Conservation (phyloP, 2,888 invertebrate species). For the Aplocera efformata region DNA sequence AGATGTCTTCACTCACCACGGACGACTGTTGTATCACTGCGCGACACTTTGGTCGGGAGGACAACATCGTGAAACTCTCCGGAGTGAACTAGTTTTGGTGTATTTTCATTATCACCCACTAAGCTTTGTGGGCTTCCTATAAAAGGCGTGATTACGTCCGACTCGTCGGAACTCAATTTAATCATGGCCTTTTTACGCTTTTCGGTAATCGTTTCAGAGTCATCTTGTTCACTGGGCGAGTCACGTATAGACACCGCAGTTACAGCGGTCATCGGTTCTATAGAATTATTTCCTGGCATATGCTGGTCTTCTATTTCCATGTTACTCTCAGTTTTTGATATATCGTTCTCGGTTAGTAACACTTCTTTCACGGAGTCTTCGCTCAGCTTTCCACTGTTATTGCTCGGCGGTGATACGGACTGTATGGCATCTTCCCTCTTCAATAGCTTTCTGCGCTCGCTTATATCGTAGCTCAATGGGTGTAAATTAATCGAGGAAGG, state of each 20-base stretch:
- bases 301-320: constrained; percentile 12
- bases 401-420: constrained; percentile 70
- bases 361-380: constrained; percentile 65
- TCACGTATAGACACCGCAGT: constrained; percentile 34
- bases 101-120: constrained; percentile 28
- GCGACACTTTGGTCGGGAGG: constrained; percentile 67
- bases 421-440: constrained; percentile 77
- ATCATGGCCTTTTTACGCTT: constrained; percentile 27
- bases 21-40: constrained; percentile 68
- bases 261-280: constrained; percentile 35
- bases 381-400: constrained; percentile 69
- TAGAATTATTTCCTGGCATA: constrained; percentile 24
- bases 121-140: constrained; percentile 26
- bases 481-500: constrained; percentile 64
- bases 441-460: constrained; percentile 66
- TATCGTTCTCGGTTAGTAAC: constrained; percentile 34
- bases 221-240: constrained; percentile 12
- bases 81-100: constrained; percentile 61
- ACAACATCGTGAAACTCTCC: constrained; percentile 78
- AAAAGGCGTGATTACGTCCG: constrained; percentile 64
- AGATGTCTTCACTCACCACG: constrained; percentile 80
- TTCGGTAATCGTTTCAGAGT: constrained; percentile 23
- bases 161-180: constrained; percentile 57
- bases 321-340: constrained; percentile 16
- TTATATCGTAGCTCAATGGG: constrained; percentile 64